Evolutionary conservation across 2,888 invertebrate genomes (phyloP), one percentile per base, ranked within the genome.

Genomic region (Aleiodes alternator): DNA sequence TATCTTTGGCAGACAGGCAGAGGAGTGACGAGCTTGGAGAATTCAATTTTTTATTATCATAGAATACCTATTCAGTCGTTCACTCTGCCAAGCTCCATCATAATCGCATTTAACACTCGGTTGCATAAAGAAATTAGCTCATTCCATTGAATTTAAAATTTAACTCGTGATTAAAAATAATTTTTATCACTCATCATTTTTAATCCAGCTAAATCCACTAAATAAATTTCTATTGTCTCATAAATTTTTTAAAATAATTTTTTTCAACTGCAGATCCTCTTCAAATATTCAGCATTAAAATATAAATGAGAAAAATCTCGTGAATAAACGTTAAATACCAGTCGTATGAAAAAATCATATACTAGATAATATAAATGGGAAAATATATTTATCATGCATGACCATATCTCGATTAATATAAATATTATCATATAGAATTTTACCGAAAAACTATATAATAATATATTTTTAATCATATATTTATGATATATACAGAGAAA

Each of bases 61-160:
- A 73, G 53, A 75, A 70, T 73, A 59, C 75, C 76, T 75, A 76
- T 78, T 78, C 75, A 78, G 43, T 43, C 43, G 23, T 55, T 69
- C 74, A 73, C 70, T 75, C 75, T 43, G 43, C 48, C 69, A 71
- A 57, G 59, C 59, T 43, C 61, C 75, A 77, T 81, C 80, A 81
- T 87, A 87, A 87, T 87, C 87, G 84, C 81, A 79, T 87, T 87
- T 85, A 80, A 83, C 83, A 84, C 83, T 80, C 80, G 82, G 81
- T 53, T 79, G 85, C 82, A 82, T 82, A 82, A 80, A 82, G 82
- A 86, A 86, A 87, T 87, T 84, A 87, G 82, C 82, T 82, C 82
- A 82, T 83, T 83, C 83, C 43, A 80, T 72, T 80, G 82, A 80
- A 82, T 82, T 81, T 83, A 79, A 85, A 86, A 85, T 76, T 85